These are phyloP conservation scores for Mobula birostris DNA, from an alignment of 2,113 vertebrate species.

Conservation along the genomic window DNA sequence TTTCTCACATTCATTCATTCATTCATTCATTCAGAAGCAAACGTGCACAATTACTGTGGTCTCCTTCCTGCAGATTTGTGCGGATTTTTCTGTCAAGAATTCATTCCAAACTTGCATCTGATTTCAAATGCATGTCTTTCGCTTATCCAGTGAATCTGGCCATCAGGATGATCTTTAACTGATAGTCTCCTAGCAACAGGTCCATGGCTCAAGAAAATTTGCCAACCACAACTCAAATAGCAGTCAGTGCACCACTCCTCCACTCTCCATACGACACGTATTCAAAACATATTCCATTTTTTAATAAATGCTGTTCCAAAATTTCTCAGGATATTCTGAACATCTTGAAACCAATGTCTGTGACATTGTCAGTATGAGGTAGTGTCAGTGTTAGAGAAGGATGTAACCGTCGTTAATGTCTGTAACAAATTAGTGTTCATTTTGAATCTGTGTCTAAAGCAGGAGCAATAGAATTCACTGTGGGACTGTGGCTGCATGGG, in stretches of 20 bases:
- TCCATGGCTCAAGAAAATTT: not conserved
- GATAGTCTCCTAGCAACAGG: conserved; percentile 30
- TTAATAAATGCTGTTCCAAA: not conserved
- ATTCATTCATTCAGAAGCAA: not conserved
- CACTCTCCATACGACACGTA: not conserved
- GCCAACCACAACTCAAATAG: not conserved
- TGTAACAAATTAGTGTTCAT: too few species aligned
- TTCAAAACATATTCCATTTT: not conserved
- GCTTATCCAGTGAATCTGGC: not conserved
- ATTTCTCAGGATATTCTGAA: not conserved
- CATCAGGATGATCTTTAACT: conserved; percentile 1
- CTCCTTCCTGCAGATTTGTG: not conserved
- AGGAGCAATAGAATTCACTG: not conserved
- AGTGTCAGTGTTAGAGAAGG: too few species aligned
- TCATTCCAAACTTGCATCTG: not conserved
- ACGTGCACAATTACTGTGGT: not conserved
- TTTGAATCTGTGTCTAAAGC: not conserved
- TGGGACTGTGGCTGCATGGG: not conserved
- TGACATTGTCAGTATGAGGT: too few species aligned
- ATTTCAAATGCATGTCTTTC: not conserved
- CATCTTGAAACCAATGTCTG: too few species aligned
- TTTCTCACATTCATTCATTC: not conserved
- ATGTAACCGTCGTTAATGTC: too few species aligned
- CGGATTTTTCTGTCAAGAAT: not conserved
- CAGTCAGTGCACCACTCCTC: not conserved